Evolutionary conservation across 2,113 vertebrate genomes (phyloP), one percentile per base, ranked within the genome.

Genomic region (Scytalopus superciliaris): DNA sequence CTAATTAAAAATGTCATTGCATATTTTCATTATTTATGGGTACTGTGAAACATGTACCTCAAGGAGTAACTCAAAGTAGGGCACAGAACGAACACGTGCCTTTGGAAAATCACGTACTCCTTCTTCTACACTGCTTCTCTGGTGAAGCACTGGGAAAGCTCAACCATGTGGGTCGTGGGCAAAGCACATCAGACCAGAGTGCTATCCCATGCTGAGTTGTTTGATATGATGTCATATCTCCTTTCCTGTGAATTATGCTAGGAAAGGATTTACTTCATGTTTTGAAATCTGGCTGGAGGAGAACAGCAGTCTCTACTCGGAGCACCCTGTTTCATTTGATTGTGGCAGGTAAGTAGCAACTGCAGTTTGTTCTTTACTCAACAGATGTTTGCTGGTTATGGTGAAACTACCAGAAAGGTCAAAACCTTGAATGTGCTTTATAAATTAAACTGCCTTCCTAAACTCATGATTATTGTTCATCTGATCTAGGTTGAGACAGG

Each of bases 171-270:
- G 15, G 42, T 63, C 39, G 68, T 1, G 0, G 69, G 49, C 77
- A 91, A 19, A 81, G 24, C 4, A 56, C 0, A 2, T 42, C 27
- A 56, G 49, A 19, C 45, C 33, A 35, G 14, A 63, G 44, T 0
- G 0, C 21, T 30, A 56, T 44, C 56, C 44, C 64, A n/a, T 0
- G 0, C 35, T 0, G 0, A 47, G 35, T 30, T 33, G 27, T 59
- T 87, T 56, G 59, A 75, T 35, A 31, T 0, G 3, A 24, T 23
- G 19, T 25, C 9, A 4, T 0, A 0, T 63, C 30, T 68, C 42
- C 69, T n/a, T 50, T 87, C 25, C 18, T 50, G 19, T 59, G 63
- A 80, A 76, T 82, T 89, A 87, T 79, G 45, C n/a, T 79, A 67
- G 35, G 55, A 22, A n/a, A 87, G 50, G 0, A 57, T 55, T 75